Evolutionary conservation across 1,140 invertebrate species (phyloP).

Genomic region (Bombus impatiens): DNA sequence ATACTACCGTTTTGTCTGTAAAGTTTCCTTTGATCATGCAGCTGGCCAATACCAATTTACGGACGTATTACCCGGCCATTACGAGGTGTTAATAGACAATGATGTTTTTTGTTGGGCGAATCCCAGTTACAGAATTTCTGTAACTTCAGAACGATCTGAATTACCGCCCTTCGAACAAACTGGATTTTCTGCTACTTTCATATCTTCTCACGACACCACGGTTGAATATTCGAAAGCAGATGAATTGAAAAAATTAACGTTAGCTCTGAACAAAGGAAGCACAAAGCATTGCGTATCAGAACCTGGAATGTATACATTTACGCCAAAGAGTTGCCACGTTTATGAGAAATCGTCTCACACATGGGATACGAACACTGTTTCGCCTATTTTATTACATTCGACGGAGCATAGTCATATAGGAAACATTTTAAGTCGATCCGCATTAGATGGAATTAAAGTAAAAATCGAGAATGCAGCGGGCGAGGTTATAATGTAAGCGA

Average conservation of each 20-base stretch:
- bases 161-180: conserved; percentile 89
- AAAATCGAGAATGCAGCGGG: conserved; percentile 69
- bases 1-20: conserved; percentile 56
- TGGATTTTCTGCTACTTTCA: conserved; percentile 88
- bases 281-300: conserved; percentile 86
- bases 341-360: conserved; percentile 84
- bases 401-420: conserved; percentile 76
- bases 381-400: conserved; percentile 76
- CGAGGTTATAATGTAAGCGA: conserved; percentile 68
- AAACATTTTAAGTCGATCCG: conserved; percentile 70
- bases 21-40: conserved; percentile 79
- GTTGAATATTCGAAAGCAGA: conserved; percentile 72
- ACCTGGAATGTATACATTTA: conserved; percentile 89
- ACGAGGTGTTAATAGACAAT: conserved; percentile 87
- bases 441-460: conserved; percentile 68
- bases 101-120: conserved; percentile 90
- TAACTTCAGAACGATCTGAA: conserved; percentile 86
- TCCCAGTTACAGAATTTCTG: conserved; percentile 85
- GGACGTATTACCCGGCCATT: conserved; percentile 91
- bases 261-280: conserved; percentile 81
- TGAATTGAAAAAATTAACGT: conserved; percentile 72
- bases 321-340: conserved; percentile 91
- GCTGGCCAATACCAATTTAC: conserved; percentile 89
- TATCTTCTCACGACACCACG: conserved; percentile 87
- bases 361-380: conserved; percentile 77